Base-by-base conservation (phyloP, 2,888 invertebrate genomes). In the Scrobipalpa costella region DNA sequence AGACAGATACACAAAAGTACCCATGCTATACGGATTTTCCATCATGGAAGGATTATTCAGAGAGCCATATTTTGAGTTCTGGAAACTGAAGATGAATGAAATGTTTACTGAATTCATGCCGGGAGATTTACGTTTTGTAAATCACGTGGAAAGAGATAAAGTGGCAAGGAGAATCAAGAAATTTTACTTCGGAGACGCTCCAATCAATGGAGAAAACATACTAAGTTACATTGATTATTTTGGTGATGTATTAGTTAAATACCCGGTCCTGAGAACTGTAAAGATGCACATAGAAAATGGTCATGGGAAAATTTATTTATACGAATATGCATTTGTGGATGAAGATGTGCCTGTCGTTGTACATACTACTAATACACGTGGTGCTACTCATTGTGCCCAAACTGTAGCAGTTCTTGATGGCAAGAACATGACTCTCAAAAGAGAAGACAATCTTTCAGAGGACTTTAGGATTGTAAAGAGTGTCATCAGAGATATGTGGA, bases 71-170 rank as follows among this genome's bases (percentile, higher is more conserved):
- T 84, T 81, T 63, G 73, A 79, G 1, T 0, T 33, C 0, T 81
- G 79, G 79, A 78, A 74, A 62, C 6, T 67, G 5, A 68, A 40
- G 63, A 85, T 88, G 82, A 81, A 82, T 71, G 66, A 75, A n/a
- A 79, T 76, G 0, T 85, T 86, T 71, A 74, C 81, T 0, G 78
- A 84, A 17, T 86, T 83, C 61, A 44, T 87, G 17, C 84, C 86
- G 1, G 71, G 66, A 13, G 79, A 86, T 62, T 69, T 87, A 6
- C 64, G 74, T 50, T 82, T 82, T 68, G 63, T 69, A 5, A 72
- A 44, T 57, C 66, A 71, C 2, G 57, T 68, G 34, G 70, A 83
- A 63, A 81, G 67, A 65, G 70, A 78, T 62, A 57, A 68, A 61
- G 67, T 84, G 6, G 73, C 76, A 1, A 61, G 72, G 17, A 38